Evolutionary conservation across 2,797 vertebrate genomes (phyloP).

Genomic region (Brachyrhaphis roseni): DNA sequence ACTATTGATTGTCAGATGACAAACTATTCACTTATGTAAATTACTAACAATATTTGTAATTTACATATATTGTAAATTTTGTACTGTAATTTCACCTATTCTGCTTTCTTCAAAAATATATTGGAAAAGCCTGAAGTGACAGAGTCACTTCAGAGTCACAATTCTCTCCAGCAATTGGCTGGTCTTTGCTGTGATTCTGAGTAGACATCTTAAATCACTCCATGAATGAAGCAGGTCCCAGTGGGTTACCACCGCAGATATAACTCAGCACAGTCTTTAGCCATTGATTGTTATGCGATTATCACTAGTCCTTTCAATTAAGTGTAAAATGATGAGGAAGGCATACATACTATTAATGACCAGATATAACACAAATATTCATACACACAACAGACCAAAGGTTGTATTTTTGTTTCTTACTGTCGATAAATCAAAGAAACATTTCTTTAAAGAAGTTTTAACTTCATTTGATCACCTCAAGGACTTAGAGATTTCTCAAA

Average conservation of each 20-base stretch:
- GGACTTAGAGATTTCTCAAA: neutral
- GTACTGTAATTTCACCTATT: neutral
- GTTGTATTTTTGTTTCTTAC: neutral
- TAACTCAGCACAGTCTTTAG: neutral
- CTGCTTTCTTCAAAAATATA: neutral
- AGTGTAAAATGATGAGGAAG: neutral
- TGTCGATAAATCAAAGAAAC: neutral
- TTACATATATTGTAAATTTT: neutral
- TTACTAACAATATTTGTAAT: neutral
- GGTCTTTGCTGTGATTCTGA: neutral
- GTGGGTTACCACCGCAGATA: neutral
- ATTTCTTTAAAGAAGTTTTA: neutral
- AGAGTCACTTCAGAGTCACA: neutral
- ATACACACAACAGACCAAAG: neutral
- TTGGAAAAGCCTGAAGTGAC: neutral
- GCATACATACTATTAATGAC: neutral
- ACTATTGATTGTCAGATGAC: neutral
- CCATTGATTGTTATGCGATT: neutral
- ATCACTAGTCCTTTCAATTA: neutral
- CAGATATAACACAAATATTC: neutral
- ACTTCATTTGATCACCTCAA: neutral
- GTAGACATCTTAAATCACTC: neutral
- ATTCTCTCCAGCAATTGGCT: neutral
- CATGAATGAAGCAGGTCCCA: neutral
- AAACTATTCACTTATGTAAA: neutral